A percentile compares a stretch with the other conserved stretches of the same genome.
These are phyloP conservation scores for Tragelaphus buxtoni DNA, from an alignment of 2,113 vertebrate genomes.

Conservation along the genomic window DNA sequence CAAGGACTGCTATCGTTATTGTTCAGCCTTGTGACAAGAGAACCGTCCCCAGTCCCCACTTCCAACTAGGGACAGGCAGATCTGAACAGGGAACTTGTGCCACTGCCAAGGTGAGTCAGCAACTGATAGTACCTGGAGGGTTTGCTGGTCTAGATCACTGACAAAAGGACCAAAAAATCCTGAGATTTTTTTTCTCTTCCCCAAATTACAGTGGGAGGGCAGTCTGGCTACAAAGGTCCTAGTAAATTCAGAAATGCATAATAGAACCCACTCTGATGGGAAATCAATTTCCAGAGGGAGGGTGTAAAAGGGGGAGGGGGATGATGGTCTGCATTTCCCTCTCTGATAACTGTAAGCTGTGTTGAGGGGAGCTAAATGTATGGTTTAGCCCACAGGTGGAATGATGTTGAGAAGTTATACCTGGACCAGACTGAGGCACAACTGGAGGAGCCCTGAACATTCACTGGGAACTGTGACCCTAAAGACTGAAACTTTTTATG, in stretches of 20 bases:
- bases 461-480: neutral
- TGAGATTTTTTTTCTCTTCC: neutral
- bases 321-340: neutral
- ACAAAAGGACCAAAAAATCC: neutral
- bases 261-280: neutral
- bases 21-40: neutral
- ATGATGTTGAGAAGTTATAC: neutral
- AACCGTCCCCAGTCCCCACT: neutral
- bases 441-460: neutral
- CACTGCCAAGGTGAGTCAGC: neutral
- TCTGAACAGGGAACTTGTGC: neutral
- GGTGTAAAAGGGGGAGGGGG: too few relatives aligned
- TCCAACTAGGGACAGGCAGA: neutral
- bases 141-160: neutral
- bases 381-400: neutral
- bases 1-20: neutral
- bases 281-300: neutral
- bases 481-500: neutral
- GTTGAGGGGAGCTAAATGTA: neutral
- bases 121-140: neutral
- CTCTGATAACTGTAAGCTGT: neutral
- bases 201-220: neutral
- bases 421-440: neutral
- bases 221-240: neutral
- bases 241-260: neutral